Base-by-base conservation (phyloP, 1,140 invertebrate genomes). In the Drosophila oshimai region DNA sequence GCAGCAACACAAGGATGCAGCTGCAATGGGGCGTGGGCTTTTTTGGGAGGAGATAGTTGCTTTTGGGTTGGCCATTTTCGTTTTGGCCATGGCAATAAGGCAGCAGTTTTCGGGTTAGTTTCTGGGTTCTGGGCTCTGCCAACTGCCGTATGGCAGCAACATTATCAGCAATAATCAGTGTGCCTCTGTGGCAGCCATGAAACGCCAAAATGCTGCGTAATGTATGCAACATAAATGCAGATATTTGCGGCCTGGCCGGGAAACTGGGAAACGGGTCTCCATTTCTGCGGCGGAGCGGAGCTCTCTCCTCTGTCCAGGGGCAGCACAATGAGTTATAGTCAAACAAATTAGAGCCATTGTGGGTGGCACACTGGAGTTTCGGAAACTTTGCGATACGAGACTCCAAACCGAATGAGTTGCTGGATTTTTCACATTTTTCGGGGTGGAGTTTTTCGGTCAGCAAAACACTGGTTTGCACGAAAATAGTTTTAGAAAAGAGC, bases 161-260 rank as follows among this genome's bases (percentile, higher is more conserved):
- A 80, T 86, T 80, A 79, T 79, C 76, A 74, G 76, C 76, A 55
- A 80, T 79, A 79, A 79, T 79, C 76, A 79, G 76, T 39, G 75
- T 57, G 57, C 65, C 44, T 39, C 34, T 79, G 75, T 61, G 77
- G 76, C 62, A 26, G 26, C 62, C 33, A 44, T 46, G 17, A 42
- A 68, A 80, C 55, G 62, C 79, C 74, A 74, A 81, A 81, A 79
- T 79, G 47, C 73, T 70, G 64, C 79, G 75, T 84, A 84, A 84
- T 86, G 71, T 70, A 84, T 86, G 79, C 80, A 75, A 67, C 70
- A 86, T 50, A 67, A 75, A 62, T 62, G 67, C 65, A 84, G 80
- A 86, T 79, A 68, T 72, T 61, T 74, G 74, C 55, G 64, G 60
- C 69, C 49, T 24, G 22, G n/a, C 26, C 31, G 29, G 45, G 26